Evolutionary conservation across 2,113 vertebrate genomes (phyloP).

Genomic region (Lepisosteus oculatus): DNA sequence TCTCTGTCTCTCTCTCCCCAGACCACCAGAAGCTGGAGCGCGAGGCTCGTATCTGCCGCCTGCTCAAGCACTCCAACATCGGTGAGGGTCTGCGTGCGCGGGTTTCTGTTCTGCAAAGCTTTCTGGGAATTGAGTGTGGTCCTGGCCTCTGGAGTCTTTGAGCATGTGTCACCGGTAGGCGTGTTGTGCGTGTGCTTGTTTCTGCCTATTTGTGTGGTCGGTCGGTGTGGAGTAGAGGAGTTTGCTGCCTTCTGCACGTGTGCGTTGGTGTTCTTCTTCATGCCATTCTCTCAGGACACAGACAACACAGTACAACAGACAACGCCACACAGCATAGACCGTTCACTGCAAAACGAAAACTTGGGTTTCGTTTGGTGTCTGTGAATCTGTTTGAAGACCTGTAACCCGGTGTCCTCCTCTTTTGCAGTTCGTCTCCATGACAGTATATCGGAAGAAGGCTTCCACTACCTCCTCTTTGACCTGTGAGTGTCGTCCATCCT

Average conservation of each 20-base stretch:
- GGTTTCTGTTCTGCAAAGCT: neutral
- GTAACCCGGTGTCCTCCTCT: constrained; percentile 4
- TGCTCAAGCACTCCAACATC: constrained; percentile 93
- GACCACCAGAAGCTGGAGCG: constrained; percentile 96
- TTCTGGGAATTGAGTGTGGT: too few species aligned
- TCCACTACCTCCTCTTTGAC: constrained; percentile 94
- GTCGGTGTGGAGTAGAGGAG: neutral
- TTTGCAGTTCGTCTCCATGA: constrained; percentile 88
- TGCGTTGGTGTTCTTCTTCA: too few species aligned
- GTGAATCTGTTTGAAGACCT: neutral
- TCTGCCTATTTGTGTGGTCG: too few species aligned
- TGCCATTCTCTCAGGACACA: too few species aligned
- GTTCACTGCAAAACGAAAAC: too few species aligned
- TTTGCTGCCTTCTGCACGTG: neutral
- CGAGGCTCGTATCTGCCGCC: constrained; percentile 90
- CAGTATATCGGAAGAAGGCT: constrained; percentile 94
- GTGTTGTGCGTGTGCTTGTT: neutral
- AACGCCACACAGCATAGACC: too few species aligned
- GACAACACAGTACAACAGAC: too few species aligned
- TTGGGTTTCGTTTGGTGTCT: neutral
- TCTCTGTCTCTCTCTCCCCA: constrained; percentile 40
- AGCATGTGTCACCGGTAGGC: neutral
- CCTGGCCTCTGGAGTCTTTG: neutral
- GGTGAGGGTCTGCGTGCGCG: constrained; percentile 64
- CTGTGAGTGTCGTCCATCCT: constrained; percentile 75